Conservation (phyloP, 2,113 vertebrate genomes). For the Chamaetylas fuelleborni region DNA sequence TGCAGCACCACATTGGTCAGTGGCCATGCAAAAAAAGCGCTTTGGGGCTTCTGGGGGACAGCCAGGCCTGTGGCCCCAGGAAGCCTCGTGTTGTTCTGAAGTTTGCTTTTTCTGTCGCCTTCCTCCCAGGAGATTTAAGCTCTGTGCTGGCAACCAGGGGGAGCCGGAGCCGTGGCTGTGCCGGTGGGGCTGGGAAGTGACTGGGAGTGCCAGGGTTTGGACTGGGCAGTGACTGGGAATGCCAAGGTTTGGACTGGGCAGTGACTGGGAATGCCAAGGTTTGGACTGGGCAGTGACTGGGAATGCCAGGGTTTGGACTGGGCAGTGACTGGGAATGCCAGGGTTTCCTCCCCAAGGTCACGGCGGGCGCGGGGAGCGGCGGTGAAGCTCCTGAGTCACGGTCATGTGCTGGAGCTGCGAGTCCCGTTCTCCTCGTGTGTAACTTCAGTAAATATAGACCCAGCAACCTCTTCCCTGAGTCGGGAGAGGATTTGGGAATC, state of each 20-base stretch:
- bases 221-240: neutral
- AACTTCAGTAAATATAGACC: conserved; percentile 15
- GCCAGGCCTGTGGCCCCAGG: neutral
- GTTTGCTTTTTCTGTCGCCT: neutral
- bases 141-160: neutral
- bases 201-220: neutral
- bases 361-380: fast-evolving
- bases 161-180: fast-evolving
- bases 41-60: neutral
- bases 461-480: neutral
- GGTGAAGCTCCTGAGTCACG: conserved; percentile 15
- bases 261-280: neutral
- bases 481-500: neutral
- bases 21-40: fast-evolving
- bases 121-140: neutral
- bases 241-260: too few relatives aligned
- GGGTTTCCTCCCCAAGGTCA: neutral
- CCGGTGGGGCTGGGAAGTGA: neutral
- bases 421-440: neutral
- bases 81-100: fast-evolving
- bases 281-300: neutral
- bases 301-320: neutral
- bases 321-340: neutral
- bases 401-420: neutral
- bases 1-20: fast-evolving